Base-by-base conservation (phyloP, 1,140 invertebrate species). In the Rhopalosiphum maidis region DNA sequence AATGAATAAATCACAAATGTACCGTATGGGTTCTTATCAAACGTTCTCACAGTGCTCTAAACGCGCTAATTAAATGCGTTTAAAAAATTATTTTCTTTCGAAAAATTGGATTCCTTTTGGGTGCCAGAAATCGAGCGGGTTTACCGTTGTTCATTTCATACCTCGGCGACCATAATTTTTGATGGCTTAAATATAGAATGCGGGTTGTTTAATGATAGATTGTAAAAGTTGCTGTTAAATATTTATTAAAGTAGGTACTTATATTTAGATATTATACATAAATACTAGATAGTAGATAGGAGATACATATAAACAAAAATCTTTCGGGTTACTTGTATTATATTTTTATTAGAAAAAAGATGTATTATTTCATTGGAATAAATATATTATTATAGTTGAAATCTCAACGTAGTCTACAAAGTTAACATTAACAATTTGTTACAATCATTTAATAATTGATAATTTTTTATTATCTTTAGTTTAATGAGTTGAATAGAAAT, bases 201-300 rank as follows among this genome's bases (percentile, higher is more conserved):
- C 87, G 48, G 87, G n/a, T 48, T n/a, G 87, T 54, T 54, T 89
- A 89, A 89, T 89, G 48, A 37, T n/a, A 54, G 46, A n/a, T 37
- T 89, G 48, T 51, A 25, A 89, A 54, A 88, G n/a, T n/a, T 30
- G 25, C 23, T 21, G 23, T 43, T 23, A 21, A 83, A 68, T 68
- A 68, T 68, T 68, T 68, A 68, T 68, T 68, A 68, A 5, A 68
- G 60, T 68, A 68, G 60, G 4, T 15, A 30, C 60, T 30, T 60
- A 60, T 60, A 60, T 8, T 23, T 46, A 46, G 46, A 55, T 55
- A 55, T 25, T 55, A 55, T 23, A 55, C 23, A 25, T 55, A 11
- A 41, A 41, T 41, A 41, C 41, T 41, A 41, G 41, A 41, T 41
- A 41, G 41, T 41, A 37, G 37, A 2, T 37, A 37, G 37, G 22